Evolutionary conservation across 2,113 vertebrate genomes (phyloP), one percentile per base, ranked within the genome.

Genomic region (Oceanites oceanicus): DNA sequence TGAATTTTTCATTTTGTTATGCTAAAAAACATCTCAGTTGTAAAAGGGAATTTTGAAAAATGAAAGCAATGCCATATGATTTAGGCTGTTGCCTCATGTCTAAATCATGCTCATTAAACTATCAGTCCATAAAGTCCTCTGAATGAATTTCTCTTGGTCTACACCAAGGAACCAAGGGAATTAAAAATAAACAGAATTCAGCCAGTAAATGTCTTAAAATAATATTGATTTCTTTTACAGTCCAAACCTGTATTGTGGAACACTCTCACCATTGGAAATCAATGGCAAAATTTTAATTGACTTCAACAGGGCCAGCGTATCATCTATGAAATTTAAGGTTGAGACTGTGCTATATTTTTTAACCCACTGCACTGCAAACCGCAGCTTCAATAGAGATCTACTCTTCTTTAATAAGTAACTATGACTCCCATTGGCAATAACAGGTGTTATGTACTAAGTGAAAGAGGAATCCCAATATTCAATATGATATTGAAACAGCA

Each of bases 261-360:
- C 29, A 49, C 7, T 92, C 34, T 85, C 29, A 66, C 25, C 38
- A 90, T 62, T 79, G 91, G 86, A 97, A 96, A 94, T 94, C 92
- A 95, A 89, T 95, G 77, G 29, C 25, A 94, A 97, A 92, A 94
- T 91, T 94, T 92, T 85, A 85, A 84, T 90, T 84, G 75, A 88
- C 63, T 93, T 95, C 78, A 73, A 29, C 45, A 49, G 38, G 58
- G 30, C 45, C 53, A 72, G 21, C 38, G 42, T 84, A 95, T 92
- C 84, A 94, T 82, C 77, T 73, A 55, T 67, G 63, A 93, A 86
- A 83, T 71, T 89, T 91, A 88, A 92, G 62, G 42, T 34, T 55
- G 74, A 78, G 38, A 42, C 18, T 17, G 27, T 84, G 62, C 44
- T 92, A 15, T 94, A 82, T 86, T 85, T 94, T 90, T 93, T 93